A percentile compares a stretch with the other conserved stretches of the same genome.
Conservation (phyloP, 2,113 vertebrate species). For the Dicrurus megarhynchus region DNA sequence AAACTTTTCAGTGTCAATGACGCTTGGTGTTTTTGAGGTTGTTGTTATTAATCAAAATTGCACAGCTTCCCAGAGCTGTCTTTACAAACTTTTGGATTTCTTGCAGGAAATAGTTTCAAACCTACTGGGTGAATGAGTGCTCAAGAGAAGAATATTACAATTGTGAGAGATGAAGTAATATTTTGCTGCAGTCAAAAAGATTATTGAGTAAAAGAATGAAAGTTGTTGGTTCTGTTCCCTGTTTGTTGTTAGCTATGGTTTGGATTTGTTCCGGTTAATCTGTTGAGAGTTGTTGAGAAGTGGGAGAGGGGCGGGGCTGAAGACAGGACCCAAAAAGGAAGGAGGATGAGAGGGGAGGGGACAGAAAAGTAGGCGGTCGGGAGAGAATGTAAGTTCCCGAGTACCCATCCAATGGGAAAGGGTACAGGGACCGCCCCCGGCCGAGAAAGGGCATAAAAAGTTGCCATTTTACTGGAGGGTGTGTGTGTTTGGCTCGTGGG, state of each 20-base stretch:
- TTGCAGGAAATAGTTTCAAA: neutral
- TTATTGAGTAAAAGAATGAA: neutral
- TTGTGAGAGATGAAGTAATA: neutral
- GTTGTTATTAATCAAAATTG: neutral
- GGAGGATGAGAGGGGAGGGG: neutral
- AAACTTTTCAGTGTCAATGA: neutral
- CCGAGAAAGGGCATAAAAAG: rapidly evolving
- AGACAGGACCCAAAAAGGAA: neutral
- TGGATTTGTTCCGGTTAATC: neutral
- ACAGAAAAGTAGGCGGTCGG: neutral
- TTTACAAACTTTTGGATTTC: neutral
- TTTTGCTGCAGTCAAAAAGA: neutral
- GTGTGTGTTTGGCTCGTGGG: too few relatives aligned
- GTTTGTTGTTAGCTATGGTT: neutral
- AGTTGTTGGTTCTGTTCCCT: neutral
- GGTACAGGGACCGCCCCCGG: neutral
- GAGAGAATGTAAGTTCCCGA: neutral
- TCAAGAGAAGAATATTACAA: neutral
- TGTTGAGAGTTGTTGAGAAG: neutral
- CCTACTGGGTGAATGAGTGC: neutral
- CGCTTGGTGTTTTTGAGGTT: neutral
- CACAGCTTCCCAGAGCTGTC: neutral
- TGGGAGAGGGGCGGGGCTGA: neutral
- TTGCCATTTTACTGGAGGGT: neutral
- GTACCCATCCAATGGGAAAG: neutral